Base-by-base conservation (phyloP, 30 jellyfish, hydroid and myxozoan genomes). In the Hydractinia symbiolongicarpus region DNA sequence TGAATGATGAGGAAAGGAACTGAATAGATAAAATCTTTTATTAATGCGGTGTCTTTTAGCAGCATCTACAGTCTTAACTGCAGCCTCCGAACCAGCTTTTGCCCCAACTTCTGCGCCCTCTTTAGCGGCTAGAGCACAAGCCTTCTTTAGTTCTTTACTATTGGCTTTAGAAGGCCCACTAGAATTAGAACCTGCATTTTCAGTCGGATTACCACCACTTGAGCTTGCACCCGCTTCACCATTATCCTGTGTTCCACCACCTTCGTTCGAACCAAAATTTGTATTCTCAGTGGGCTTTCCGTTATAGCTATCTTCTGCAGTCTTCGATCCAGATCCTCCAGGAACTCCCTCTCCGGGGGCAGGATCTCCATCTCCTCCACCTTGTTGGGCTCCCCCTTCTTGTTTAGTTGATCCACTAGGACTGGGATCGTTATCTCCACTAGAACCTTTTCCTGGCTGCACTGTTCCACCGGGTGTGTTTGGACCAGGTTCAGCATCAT, bases 81-180 rank as follows among this genome's bases (percentile, higher is more conserved):
- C 85, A 52, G 85, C 85, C 50, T 77, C 85, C 53, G 76, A 53
- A 4, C 85, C 85, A 0, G 85, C 85, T 77, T 77, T 77, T 77
- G 85, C 85, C 30, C 85, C 85, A 16, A 61, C 66, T 77, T 44
- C 51, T 19, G 85, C 85, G 5, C 85, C 85, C 5, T 50, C 66
- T 64, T 55, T 77, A 4, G 82, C 83, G 5, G 85, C 85, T 19
- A 14, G 70, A 14, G n/a, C 70, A 60, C 70, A 60, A 60, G 70
- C 70, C 20, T 60, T 19, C 20, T 60, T 60, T 60, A 15, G 17
- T 19, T 60, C 20, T 19, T 19, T 60, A 14, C 20, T 15, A 60
- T 60, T 60, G 17, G 70, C n/a, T 60, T 60, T 60, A 16, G 17
- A 14, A 14, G 70, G 2, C 20, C 20, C 17, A 60, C 20, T 60